A percentile compares a stretch with the other conserved stretches of the same genome.
Conservation (phyloP, 2,888 invertebrate genomes). For the Lamellibrachia satsuma region DNA sequence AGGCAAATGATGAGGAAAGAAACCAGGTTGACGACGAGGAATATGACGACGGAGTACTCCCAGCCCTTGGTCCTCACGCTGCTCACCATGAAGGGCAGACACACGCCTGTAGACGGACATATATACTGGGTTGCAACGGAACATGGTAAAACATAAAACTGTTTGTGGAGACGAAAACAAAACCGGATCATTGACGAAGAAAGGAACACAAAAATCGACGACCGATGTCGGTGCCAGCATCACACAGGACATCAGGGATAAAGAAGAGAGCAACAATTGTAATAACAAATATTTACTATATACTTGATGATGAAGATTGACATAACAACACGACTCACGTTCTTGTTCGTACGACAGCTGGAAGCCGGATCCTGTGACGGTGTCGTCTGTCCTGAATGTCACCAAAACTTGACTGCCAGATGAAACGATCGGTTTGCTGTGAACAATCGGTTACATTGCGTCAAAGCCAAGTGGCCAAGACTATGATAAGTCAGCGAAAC, state of each 20-base stretch:
- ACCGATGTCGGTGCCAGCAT: no score
- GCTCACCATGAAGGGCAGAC: constrained; percentile 69
- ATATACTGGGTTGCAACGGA: background rate
- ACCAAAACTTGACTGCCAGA: constrained; percentile 32
- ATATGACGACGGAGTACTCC: constrained; percentile 70
- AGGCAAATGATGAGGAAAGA: constrained; percentile 68
- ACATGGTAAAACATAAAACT: no score
- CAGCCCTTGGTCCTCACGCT: constrained; percentile 68
- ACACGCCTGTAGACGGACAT: constrained; percentile 65
- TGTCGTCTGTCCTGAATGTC: constrained; percentile 32
- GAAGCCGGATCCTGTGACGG: constrained; percentile 27
- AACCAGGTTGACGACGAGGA: constrained; percentile 68
- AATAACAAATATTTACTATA: no score
- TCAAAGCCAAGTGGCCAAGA: no score
- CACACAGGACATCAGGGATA: no score
- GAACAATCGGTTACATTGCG: background rate
- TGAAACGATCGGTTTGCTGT: constrained; percentile 26
- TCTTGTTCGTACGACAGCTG: constrained; percentile 22
- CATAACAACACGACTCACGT: background rate
- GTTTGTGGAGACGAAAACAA: no score
- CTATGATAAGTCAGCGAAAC: no score
- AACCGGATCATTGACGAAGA: no score
- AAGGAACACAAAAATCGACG: no score
- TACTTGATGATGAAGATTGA: no score
- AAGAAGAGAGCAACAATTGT: no score